Conservation (phyloP, 2,888 invertebrate species). For the Tetheella fluctuosa region DNA sequence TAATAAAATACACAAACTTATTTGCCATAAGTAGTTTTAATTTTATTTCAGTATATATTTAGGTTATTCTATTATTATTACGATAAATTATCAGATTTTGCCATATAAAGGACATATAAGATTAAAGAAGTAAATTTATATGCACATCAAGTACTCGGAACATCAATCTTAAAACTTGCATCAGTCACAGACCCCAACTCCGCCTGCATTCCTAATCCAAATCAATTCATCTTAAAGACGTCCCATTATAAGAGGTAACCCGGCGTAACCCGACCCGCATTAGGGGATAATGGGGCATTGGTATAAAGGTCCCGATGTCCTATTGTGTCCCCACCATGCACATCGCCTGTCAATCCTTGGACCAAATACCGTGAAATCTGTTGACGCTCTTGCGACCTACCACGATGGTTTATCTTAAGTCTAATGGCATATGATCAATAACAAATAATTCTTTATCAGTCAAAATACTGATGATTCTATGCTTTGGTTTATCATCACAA, state of each 20-base stretch:
- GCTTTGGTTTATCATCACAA: background rate
- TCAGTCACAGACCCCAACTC: constrained; percentile 34
- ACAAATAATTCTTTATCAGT: background rate
- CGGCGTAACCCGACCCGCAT: constrained; percentile 69
- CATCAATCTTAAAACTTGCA: constrained; percentile 22
- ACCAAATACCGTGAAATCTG: constrained; percentile 64
- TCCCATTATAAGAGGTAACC: constrained; percentile 60
- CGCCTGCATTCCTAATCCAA: constrained; percentile 53
- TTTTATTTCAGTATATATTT: no score
- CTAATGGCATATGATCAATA: constrained; percentile 28
- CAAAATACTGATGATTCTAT: background rate
- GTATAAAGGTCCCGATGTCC: constrained; percentile 50
- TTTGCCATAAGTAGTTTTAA: no score
- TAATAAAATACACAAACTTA: no score
- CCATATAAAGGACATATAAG: no score
- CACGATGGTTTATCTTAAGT: constrained; percentile 44
- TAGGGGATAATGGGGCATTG: constrained; percentile 69
- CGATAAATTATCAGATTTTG: no score
- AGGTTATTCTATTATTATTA: no score
- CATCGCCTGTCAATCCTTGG: constrained; percentile 60
- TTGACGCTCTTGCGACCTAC: constrained; percentile 58
- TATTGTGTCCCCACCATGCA: constrained; percentile 48
- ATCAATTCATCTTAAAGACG: constrained; percentile 67
- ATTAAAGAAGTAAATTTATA: constrained; percentile 31
- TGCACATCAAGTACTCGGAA: constrained; percentile 17